Evolutionary conservation across 1,140 invertebrate species (phyloP).

Genomic region (Sycophaga agraensis): DNA sequence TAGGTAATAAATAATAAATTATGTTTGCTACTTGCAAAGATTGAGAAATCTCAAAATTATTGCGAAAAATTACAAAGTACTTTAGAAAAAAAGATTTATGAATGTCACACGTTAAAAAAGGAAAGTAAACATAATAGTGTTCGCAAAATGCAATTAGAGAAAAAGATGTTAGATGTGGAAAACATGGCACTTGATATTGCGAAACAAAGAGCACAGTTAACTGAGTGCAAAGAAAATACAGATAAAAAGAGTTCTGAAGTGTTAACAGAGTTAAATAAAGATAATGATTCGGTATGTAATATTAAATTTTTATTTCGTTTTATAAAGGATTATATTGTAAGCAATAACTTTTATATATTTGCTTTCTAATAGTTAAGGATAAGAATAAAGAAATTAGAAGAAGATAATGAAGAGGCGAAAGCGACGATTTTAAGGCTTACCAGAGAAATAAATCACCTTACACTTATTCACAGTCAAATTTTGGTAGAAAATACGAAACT

Average conservation of each 20-base stretch:
- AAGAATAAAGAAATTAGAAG: slow-evolving; percentile 49
- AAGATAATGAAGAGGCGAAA: slow-evolving; percentile 48
- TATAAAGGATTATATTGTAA: too few species aligned
- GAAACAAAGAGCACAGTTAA: slow-evolving; percentile 55
- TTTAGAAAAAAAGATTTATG: slow-evolving; percentile 43
- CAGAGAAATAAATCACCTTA: slow-evolving; percentile 55
- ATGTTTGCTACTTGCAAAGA: slow-evolving; percentile 38
- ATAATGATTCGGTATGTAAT: slow-evolving; percentile 47
- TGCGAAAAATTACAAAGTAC: slow-evolving; percentile 45
- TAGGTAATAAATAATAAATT: slow-evolving; percentile 48
- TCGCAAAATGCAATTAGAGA: slow-evolving; percentile 50
- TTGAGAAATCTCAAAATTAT: slow-evolving; percentile 41
- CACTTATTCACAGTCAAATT: slow-evolving; percentile 61
- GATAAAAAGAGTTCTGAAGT: slow-evolving; percentile 47
- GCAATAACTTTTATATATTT: slow-evolving; percentile 3
- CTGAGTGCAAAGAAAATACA: slow-evolving; percentile 48
- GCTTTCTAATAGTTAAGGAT: slow-evolving; percentile 37
- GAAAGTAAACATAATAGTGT: slow-evolving; percentile 43
- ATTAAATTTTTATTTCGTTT: slow-evolving; percentile 1
- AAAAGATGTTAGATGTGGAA: slow-evolving; percentile 57
- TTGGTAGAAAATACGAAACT: slow-evolving; percentile 66
- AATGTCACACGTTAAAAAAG: slow-evolving; percentile 43
- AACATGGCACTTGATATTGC: slow-evolving; percentile 55
- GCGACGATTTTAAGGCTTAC: slow-evolving; percentile 44
- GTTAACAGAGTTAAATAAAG: slow-evolving; percentile 43